Evolutionary conservation across 2,888 invertebrate species (phyloP).

Genomic region (Archips crataeganus): DNA sequence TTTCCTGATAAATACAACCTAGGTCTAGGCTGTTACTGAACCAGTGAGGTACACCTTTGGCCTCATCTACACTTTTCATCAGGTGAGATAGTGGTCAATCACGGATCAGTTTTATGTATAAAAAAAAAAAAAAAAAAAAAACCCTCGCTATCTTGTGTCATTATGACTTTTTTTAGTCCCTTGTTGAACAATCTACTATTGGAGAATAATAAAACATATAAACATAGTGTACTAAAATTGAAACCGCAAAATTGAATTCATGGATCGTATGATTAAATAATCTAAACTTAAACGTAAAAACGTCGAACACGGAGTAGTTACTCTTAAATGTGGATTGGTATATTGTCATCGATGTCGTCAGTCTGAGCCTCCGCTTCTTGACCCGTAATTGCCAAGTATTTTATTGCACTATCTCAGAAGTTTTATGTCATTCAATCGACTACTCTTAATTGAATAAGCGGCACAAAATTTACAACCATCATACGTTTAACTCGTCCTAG

Average conservation of each 20-base stretch:
- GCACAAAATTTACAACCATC: slow-evolving; percentile 80
- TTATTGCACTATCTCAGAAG: slow-evolving; percentile 81
- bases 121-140: no score
- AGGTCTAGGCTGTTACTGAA: no score
- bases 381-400: slow-evolving; percentile 80
- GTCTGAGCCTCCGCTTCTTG: slow-evolving; percentile 66
- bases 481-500: slow-evolving; percentile 74
- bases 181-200: no score
- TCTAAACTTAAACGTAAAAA: slow-evolving; percentile 12
- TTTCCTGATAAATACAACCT: no score
- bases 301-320: slow-evolving; percentile 1
- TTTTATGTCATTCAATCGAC: slow-evolving; percentile 83
- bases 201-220: no score
- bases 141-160: no score
- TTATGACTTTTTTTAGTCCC: no score
- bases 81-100: no score
- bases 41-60: no score
- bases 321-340: slow-evolving; percentile 32
- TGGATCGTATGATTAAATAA: neutral
- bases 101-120: no score
- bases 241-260: neutral
- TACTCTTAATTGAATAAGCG: slow-evolving; percentile 83
- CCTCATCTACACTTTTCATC: no score
- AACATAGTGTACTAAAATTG: no score
- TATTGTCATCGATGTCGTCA: slow-evolving; percentile 41